Percentiles rank a stretch among this genome's conserved stretches.
Evolutionary conservation across 2,888 invertebrate genomes (phyloP).

Genomic region (Morpho deidamia): DNA sequence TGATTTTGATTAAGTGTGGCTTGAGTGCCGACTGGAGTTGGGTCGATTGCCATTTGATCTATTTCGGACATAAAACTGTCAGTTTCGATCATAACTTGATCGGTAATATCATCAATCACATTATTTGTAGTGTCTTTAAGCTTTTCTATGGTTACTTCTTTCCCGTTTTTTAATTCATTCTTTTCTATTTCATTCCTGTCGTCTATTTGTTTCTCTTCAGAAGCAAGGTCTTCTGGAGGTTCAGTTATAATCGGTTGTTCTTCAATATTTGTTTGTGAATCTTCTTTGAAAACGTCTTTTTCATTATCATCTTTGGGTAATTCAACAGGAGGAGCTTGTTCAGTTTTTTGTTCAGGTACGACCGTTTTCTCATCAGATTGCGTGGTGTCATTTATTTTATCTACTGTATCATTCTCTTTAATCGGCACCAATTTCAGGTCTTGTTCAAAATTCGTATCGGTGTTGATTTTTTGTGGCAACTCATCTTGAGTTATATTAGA

Average conservation of each 20-base stretch:
- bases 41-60: constrained; percentile 70
- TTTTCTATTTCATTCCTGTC: constrained; percentile 40
- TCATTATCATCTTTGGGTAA: constrained; percentile 50
- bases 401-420: constrained; percentile 49
- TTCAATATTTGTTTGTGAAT: constrained; percentile 38
- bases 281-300: constrained; percentile 36
- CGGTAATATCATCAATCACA: constrained; percentile 47
- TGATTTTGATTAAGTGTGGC: constrained; percentile 48
- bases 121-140: constrained; percentile 41
- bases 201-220: constrained; percentile 45
- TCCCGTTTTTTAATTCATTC: constrained; percentile 47
- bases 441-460: constrained; percentile 55
- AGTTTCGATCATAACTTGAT: constrained; percentile 59
- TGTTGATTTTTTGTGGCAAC: constrained; percentile 43
- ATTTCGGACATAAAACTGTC: constrained; percentile 76
- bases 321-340: constrained; percentile 43
- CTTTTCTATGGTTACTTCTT: constrained; percentile 47
- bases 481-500: constrained; percentile 65
- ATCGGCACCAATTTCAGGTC: constrained; percentile 54
- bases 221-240: constrained; percentile 19
- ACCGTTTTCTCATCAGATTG: constrained; percentile 45
- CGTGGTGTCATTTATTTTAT: constrained; percentile 50
- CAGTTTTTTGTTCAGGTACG: constrained; percentile 39
- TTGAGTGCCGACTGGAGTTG: constrained; percentile 53
- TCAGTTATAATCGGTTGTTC: constrained; percentile 35